Evolutionary conservation across 2,797 vertebrate species (phyloP).

Genomic region (Lithobates sylvaticus): DNA sequence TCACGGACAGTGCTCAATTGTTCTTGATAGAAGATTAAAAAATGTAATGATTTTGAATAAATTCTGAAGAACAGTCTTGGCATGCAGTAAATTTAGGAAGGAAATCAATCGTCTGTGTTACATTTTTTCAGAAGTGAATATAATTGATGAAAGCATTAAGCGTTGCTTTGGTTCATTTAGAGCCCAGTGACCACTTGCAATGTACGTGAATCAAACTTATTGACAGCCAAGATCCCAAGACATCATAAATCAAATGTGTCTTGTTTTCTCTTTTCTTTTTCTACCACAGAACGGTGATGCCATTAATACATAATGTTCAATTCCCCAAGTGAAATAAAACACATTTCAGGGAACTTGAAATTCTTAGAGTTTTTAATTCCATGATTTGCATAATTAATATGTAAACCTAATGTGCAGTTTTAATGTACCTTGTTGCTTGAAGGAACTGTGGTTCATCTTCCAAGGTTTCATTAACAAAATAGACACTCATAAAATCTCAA

Average conservation of each 20-base stretch:
- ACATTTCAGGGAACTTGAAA: slow-evolving; percentile 3
- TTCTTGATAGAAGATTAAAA: no score
- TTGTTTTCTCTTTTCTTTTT: slow-evolving; percentile 23
- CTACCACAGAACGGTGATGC: not conserved
- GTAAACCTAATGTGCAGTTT: not conserved
- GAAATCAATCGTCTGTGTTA: not conserved
- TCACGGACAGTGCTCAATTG: no score
- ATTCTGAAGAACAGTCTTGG: not conserved
- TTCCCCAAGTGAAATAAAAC: not conserved
- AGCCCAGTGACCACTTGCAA: not conserved
- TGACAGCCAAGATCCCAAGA: slow-evolving; percentile 7
- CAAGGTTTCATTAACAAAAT: not conserved
- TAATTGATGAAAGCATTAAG: not conserved
- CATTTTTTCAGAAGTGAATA: not conserved
- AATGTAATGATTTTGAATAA: no score
- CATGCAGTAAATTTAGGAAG: not conserved
- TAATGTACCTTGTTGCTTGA: slow-evolving; percentile 37
- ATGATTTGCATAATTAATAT: slow-evolving; percentile 48
- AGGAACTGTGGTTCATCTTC: slow-evolving; percentile 19
- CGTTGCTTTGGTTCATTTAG: not conserved
- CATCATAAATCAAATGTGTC: not conserved
- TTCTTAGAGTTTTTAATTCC: slow-evolving; percentile 18
- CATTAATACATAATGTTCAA: slow-evolving; percentile 26
- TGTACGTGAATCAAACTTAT: not conserved
- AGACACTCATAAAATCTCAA: not conserved